These are phyloP conservation scores for Anolis sagrei DNA, from an alignment of 2,113 vertebrate species.

Conservation along the genomic window DNA sequence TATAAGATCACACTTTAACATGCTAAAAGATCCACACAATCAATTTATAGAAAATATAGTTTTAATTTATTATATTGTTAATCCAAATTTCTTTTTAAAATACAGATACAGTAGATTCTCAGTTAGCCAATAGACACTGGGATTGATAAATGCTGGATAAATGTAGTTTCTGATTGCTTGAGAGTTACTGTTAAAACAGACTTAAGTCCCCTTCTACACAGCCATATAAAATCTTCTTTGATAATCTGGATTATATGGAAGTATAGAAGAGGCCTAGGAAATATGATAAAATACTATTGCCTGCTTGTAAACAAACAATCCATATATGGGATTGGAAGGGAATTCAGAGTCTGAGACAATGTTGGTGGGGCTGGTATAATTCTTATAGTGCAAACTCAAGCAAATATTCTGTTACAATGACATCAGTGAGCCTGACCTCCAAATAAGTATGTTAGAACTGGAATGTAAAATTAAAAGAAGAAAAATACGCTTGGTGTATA, in stretches of 20 bases:
- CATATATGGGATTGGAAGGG: neutral
- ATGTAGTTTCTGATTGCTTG: neutral
- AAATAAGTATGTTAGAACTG: neutral
- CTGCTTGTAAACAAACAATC: too few species aligned
- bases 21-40: neutral
- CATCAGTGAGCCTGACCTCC: neutral
- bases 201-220: too few species aligned
- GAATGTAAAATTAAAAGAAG: neutral
- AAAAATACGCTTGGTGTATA: neutral
- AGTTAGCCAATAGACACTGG: too few species aligned
- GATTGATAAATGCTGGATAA: too few species aligned
- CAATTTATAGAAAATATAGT: neutral
- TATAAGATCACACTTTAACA: neutral
- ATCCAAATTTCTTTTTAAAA: too few species aligned
- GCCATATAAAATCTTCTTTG: too few species aligned
- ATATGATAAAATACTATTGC: too few species aligned
- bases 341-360: neutral
- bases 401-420: neutral
- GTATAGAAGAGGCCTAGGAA: too few species aligned
- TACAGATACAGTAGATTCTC: too few species aligned
- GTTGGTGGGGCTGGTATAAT: neutral
- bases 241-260: too few species aligned
- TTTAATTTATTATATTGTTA: neutral
- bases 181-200: neutral
- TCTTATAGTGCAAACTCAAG: neutral